Evolutionary conservation across 2,888 invertebrate genomes (phyloP).

Genomic region (Arrhopalites spinosus): DNA sequence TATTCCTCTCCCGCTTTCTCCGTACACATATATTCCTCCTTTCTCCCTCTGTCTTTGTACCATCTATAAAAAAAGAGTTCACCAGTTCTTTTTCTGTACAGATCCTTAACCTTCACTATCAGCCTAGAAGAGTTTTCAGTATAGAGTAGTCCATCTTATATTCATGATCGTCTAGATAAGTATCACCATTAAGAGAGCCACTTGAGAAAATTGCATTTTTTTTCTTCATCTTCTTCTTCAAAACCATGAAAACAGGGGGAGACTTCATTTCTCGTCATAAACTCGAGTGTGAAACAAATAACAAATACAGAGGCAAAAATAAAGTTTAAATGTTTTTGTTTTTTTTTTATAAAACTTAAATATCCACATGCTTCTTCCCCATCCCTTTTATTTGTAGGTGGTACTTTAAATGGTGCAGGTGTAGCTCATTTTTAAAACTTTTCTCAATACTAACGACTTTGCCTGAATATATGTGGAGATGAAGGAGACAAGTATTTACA

Average conservation of each 20-base stretch:
- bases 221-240: too few species aligned
- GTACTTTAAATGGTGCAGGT: neutral
- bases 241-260: too few species aligned
- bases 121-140: neutral
- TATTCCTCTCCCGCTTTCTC: neutral
- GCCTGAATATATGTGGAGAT: too few species aligned
- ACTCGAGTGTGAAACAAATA: too few species aligned
- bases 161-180: constrained; percentile 15
- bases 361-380: neutral
- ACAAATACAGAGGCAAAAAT: neutral
- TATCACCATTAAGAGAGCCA: constrained; percentile 2
- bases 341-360: too few species aligned
- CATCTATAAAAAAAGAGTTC: neutral
- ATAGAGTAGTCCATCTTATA: neutral
- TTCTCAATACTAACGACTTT: too few species aligned
- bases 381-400: neutral
- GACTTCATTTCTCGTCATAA: too few species aligned
- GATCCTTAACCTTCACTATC: too few species aligned
- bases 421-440: too few species aligned
- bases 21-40: neutral
- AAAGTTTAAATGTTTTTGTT: neutral
- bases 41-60: neutral
- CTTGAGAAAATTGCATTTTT: constrained; percentile 22
- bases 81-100: too few species aligned
- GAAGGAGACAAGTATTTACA: too few species aligned